Conservation (phyloP, 2,797 vertebrate species). For the Syngnathus rostellatus region DNA sequence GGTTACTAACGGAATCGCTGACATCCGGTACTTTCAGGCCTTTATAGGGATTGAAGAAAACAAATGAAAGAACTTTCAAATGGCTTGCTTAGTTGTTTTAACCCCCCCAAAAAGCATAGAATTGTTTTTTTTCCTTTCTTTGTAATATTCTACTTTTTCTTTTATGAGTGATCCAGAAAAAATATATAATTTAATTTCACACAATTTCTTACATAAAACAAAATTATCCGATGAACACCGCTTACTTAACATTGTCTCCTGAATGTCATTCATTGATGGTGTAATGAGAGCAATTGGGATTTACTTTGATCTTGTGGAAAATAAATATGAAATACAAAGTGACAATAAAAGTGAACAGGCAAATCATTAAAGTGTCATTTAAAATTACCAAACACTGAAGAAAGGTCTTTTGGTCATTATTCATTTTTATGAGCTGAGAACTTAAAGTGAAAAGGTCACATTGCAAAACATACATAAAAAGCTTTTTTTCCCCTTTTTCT, state of each 20-base stretch:
- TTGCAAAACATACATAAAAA: not conserved
- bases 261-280: not conserved
- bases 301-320: not conserved
- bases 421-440: conserved; percentile 6
- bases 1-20: conserved; percentile 14
- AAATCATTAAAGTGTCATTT: conserved; percentile 6
- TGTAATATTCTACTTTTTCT: not conserved
- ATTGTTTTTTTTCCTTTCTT: no score
- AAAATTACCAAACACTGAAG: conserved; percentile 3
- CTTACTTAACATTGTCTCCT: not conserved
- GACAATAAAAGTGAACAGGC: conserved; percentile 1
- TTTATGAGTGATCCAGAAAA: not conserved
- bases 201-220: not conserved
- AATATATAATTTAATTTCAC: not conserved
- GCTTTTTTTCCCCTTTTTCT: not conserved
- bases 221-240: not conserved
- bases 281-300: not conserved
- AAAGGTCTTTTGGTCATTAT: not conserved
- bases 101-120: not conserved
- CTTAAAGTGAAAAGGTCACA: conserved; percentile 1
- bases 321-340: not conserved
- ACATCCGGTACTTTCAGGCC: conserved; percentile 14
- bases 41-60: conserved; percentile 12
- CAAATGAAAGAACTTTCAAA: not conserved
- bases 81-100: not conserved